A percentile compares a stretch with the other conserved stretches of the same genome.
Conservation (phyloP, 2,888 invertebrate species). For the Carcina quercana region DNA sequence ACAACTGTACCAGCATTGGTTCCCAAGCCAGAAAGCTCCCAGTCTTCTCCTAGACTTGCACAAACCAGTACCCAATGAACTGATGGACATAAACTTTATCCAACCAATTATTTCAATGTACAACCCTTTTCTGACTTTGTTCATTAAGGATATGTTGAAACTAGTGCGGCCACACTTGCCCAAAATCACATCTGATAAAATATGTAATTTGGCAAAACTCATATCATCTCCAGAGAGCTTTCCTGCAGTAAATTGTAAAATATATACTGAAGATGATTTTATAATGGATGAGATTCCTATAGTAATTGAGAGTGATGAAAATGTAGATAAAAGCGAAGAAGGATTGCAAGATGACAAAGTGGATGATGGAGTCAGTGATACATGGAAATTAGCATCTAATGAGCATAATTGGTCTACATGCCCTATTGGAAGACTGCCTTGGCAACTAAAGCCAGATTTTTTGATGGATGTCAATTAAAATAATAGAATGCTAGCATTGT, state of each 20-base stretch:
- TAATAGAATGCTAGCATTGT: too few relatives aligned
- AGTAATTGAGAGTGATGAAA: constrained; percentile 6
- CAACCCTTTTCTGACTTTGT: constrained; percentile 51
- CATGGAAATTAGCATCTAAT: constrained; percentile 45
- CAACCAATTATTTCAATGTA: constrained; percentile 51
- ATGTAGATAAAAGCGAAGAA: constrained; percentile 2
- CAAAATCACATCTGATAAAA: constrained; percentile 27
- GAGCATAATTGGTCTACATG: constrained; percentile 53
- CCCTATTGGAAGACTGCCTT: constrained; percentile 69
- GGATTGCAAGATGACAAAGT: neutral
- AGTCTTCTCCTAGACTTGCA: constrained; percentile 45
- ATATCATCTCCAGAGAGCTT: constrained; percentile 45
- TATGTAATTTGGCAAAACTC: constrained; percentile 44
- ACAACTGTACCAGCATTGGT: constrained; percentile 50
- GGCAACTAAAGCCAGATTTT: constrained; percentile 36
- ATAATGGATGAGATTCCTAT: constrained; percentile 15
- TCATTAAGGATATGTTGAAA: constrained; percentile 42
- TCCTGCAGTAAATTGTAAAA: constrained; percentile 28
- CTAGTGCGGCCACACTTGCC: constrained; percentile 47
- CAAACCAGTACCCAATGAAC: constrained; percentile 42
- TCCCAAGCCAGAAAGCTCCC: constrained; percentile 44
- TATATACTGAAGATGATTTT: constrained; percentile 64
- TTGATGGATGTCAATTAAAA: too few relatives aligned
- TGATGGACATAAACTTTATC: constrained; percentile 45
- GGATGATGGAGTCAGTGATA: constrained; percentile 11